phyloP scores from a whole-genome alignment of 1,140 invertebrate genomes.

The Periplaneta americana region DNA sequence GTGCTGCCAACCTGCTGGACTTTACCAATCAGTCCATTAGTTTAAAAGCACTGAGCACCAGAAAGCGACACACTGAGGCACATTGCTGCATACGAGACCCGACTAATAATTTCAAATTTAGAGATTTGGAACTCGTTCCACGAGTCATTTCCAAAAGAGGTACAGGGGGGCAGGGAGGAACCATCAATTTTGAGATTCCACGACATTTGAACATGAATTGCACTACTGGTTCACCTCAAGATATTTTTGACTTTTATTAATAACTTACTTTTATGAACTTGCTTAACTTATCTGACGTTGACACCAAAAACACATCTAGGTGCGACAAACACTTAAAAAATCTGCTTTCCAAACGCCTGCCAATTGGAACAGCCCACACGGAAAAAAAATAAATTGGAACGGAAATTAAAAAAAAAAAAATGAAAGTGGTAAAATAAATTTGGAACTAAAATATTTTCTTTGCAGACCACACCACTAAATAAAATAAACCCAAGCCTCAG shows the following conservation, averaged over 20 bases:
- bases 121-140: neutral
- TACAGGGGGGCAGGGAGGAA: neutral
- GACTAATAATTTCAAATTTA: neutral
- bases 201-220: neutral
- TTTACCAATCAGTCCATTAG: neutral
- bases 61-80: neutral
- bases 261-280: neutral
- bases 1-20: neutral
- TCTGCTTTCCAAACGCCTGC: neutral
- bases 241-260: neutral
- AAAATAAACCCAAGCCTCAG: neutral
- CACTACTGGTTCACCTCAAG: neutral
- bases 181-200: neutral
- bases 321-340: conserved; percentile 12
- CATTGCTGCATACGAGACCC: neutral
- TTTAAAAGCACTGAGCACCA: neutral
- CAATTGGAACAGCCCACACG: conserved; percentile 14
- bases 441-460: conserved; percentile 2
- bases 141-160: neutral
- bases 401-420: neutral
- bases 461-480: neutral
- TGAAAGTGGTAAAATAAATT: neutral
- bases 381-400: conserved; percentile 7
- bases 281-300: neutral
- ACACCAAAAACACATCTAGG: conserved; percentile 10